phyloP scores from a whole-genome alignment of 2,113 vertebrate genomes.

The Dendrocopos noguchii region DNA sequence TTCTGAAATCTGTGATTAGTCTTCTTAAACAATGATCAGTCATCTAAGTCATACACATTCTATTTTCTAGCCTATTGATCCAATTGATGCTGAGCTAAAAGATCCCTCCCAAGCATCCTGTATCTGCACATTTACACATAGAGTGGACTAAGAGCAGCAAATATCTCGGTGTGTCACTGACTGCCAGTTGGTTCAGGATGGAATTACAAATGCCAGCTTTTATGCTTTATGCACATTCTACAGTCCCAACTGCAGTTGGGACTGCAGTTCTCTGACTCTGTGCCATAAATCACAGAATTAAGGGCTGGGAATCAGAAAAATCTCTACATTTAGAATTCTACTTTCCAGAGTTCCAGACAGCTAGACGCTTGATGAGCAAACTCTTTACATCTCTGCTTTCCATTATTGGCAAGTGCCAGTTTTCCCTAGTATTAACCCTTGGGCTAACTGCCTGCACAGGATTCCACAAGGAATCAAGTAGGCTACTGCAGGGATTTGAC shows the following conservation, averaged over 20 bases:
- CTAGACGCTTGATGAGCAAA: not conserved
- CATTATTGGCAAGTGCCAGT: not conserved
- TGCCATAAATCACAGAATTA: not conserved
- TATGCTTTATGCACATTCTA: fast-evolving
- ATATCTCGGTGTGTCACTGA: not conserved
- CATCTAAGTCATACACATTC: not conserved
- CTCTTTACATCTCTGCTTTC: not conserved
- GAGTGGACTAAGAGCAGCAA: not conserved
- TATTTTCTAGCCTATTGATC: not conserved
- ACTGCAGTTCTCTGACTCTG: not conserved
- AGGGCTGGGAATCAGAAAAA: not conserved
- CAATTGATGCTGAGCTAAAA: not conserved
- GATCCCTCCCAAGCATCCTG: not conserved
- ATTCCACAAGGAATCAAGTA: not conserved
- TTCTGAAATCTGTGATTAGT: not conserved
- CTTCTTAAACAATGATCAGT: not conserved
- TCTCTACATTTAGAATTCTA: not conserved
- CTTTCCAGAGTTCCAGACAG: not conserved
- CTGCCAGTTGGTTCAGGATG: not conserved
- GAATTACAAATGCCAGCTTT: not conserved
- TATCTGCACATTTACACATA: not conserved
- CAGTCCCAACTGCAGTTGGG: not conserved
- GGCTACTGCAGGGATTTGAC: not conserved
- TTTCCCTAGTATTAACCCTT: not conserved
- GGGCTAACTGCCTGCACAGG: not conserved